These are phyloP conservation scores for Bombus vancouverensis DNA, from an alignment of 1,140 invertebrate species.

Conservation along the genomic window DNA sequence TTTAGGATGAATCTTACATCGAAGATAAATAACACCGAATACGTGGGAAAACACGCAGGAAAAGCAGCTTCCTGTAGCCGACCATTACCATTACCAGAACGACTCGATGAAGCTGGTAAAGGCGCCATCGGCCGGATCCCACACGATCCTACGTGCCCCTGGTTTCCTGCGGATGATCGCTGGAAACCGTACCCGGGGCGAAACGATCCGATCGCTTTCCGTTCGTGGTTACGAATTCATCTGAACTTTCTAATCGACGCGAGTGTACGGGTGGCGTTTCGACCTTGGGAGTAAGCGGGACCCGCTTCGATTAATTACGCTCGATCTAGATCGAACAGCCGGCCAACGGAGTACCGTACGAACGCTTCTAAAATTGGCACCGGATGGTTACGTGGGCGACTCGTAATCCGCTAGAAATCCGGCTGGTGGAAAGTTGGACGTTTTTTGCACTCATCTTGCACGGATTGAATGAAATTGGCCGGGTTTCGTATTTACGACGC, in stretches of 20 bases:
- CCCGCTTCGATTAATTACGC: conserved; percentile 34
- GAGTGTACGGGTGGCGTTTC: neutral
- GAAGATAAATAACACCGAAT: neutral
- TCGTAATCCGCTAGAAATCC: neutral
- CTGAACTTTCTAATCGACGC: conserved; percentile 56
- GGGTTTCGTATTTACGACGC: neutral
- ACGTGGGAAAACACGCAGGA: conserved; percentile 39
- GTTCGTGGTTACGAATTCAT: conserved; percentile 51
- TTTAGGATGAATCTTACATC: neutral
- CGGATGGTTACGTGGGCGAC: neutral
- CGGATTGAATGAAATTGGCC: conserved; percentile 6
- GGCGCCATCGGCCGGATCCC: conserved; percentile 40
- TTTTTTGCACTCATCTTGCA: neutral
- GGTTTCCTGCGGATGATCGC: conserved; percentile 58
- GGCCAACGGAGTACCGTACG: neutral
- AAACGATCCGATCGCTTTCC: conserved; percentile 65
- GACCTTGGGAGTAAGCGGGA: conserved; percentile 28
- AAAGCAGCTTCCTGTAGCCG: conserved; percentile 58
- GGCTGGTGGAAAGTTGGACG: neutral
- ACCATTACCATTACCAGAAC: conserved; percentile 60
- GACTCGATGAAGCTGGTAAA: conserved; percentile 26
- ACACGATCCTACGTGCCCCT: conserved; percentile 29
- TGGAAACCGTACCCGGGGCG: conserved; percentile 49
- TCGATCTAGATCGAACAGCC: neutral
- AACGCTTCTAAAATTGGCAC: neutral